Percentiles rank a stretch among this genome's conserved stretches.
These are phyloP conservation scores for Drosophila melanica DNA, from an alignment of 1,140 invertebrate genomes.

Conservation along the genomic window DNA sequence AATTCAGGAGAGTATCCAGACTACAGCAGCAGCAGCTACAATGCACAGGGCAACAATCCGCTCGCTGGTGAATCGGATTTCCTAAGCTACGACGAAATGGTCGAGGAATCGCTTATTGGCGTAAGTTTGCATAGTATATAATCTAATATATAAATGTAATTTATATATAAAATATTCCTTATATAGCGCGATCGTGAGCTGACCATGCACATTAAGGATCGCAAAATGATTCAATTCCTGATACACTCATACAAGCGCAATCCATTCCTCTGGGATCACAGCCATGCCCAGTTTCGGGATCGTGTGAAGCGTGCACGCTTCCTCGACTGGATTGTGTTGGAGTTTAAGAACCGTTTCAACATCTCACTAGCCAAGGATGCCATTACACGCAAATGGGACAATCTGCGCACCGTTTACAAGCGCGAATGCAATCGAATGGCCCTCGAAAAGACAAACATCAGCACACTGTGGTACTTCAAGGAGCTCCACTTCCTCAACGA, in stretches of 20 bases:
- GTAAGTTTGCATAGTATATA: slow-evolving; percentile 40
- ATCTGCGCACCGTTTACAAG: slow-evolving; percentile 79
- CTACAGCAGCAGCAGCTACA: slow-evolving; percentile 48
- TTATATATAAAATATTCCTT: no score
- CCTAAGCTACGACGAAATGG: slow-evolving; percentile 77
- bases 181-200: slow-evolving; percentile 65
- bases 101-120: slow-evolving; percentile 74
- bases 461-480: slow-evolving; percentile 79
- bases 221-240: slow-evolving; percentile 81
- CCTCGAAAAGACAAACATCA: slow-evolving; percentile 75
- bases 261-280: slow-evolving; percentile 79
- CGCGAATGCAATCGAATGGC: slow-evolving; percentile 83
- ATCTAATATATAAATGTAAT: background rate
- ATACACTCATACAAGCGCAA: slow-evolving; percentile 79
- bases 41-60: slow-evolving; percentile 31
- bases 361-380: slow-evolving; percentile 76
- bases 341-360: slow-evolving; percentile 78
- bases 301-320: slow-evolving; percentile 74
- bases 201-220: slow-evolving; percentile 80
- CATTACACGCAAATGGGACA: slow-evolving; percentile 80
- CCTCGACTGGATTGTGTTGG: slow-evolving; percentile 76
- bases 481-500: slow-evolving; percentile 80
- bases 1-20: slow-evolving; percentile 62
- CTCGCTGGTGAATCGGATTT: slow-evolving; percentile 48
- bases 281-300: slow-evolving; percentile 76